These are phyloP conservation scores for Malacosoma neustria DNA, from an alignment of 2,888 invertebrate species.

Conservation along the genomic window DNA sequence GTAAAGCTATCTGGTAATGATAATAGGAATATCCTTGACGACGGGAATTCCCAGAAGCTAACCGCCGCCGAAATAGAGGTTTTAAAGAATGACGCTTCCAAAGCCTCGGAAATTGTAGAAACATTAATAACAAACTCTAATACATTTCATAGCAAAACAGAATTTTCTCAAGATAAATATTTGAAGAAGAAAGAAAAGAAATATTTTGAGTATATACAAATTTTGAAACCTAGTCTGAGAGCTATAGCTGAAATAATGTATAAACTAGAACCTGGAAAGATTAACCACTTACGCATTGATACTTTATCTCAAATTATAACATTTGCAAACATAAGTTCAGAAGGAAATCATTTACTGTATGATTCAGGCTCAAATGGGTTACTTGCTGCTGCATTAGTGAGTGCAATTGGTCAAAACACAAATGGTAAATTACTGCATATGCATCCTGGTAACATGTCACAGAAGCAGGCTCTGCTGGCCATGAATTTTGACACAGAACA, in stretches of 20 bases:
- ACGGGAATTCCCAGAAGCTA: constrained; percentile 86
- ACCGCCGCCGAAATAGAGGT: constrained; percentile 88
- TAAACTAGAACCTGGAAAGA: constrained; percentile 83
- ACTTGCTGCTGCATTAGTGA: constrained; percentile 86
- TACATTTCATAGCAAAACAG: constrained; percentile 92
- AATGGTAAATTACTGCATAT: constrained; percentile 81
- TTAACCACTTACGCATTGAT: constrained; percentile 87
- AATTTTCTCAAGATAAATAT: constrained; percentile 95
- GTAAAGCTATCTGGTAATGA: constrained; percentile 83
- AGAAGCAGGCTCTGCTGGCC: constrained; percentile 84
- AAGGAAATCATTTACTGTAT: constrained; percentile 86
- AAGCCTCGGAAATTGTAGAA: constrained; percentile 88
- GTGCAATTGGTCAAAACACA: constrained; percentile 81
- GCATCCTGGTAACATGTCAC: constrained; percentile 88
- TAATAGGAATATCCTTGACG: constrained; percentile 88
- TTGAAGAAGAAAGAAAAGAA: constrained; percentile 96
- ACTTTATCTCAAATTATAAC: constrained; percentile 91
- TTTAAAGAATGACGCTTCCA: constrained; percentile 83
- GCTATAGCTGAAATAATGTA: constrained; percentile 90
- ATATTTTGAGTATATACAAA: constrained; percentile 88
- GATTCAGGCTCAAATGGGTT: constrained; percentile 93
- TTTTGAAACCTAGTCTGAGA: constrained; percentile 87
- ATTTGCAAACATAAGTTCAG: constrained; percentile 85
- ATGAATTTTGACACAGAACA: constrained; percentile 87
- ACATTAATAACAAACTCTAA: constrained; percentile 92